Evolutionary conservation across 2,888 invertebrate genomes (phyloP).

Genomic region (Rotaria magnacalcarata): DNA sequence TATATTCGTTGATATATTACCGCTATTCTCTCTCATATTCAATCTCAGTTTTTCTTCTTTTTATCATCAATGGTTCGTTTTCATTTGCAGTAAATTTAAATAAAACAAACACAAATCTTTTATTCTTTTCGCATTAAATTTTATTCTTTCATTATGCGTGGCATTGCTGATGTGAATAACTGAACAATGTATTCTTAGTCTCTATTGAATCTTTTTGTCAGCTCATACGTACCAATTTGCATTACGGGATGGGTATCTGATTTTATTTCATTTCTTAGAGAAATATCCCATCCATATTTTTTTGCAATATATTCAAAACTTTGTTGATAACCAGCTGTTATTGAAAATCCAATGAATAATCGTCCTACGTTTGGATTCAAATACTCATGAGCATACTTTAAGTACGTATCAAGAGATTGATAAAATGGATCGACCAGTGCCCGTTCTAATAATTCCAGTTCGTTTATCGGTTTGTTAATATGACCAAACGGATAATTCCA

Average conservation of each 20-base stretch:
- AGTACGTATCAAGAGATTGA: neutral
- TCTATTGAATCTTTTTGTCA: neutral
- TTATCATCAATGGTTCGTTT: conserved; percentile 1
- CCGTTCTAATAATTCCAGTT: neutral
- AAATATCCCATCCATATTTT: neutral
- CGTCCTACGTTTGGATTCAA: neutral
- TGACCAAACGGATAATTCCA: conserved; percentile 1
- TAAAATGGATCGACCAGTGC: neutral
- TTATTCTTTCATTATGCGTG: too few species aligned
- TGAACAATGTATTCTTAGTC: too few species aligned
- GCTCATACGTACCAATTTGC: neutral
- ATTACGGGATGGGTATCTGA: neutral
- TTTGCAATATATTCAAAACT: neutral
- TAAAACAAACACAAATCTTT: neutral
- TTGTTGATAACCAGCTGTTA: neutral
- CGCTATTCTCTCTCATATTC: neutral
- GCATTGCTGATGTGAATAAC: too few species aligned
- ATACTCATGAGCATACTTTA: neutral
- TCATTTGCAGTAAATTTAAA: neutral
- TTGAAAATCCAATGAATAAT: neutral
- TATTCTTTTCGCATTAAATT: too few species aligned
- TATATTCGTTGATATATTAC: neutral
- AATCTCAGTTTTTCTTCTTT: neutral
- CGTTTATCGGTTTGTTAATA: neutral
- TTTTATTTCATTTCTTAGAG: neutral